Base-by-base conservation (phyloP, 2,113 vertebrate genomes). In the Lophius piscatorius region DNA sequence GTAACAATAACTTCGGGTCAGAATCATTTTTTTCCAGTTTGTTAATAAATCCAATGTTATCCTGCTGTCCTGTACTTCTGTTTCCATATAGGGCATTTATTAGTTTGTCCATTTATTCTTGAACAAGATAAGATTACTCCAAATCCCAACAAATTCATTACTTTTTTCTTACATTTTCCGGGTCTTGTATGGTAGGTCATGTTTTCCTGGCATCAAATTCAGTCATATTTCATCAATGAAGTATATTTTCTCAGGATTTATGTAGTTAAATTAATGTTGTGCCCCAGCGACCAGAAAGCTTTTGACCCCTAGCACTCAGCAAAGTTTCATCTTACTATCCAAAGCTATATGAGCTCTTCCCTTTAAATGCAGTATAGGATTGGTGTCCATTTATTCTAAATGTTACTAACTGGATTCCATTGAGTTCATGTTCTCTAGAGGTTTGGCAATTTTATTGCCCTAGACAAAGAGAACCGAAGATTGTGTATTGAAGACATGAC, bases 321-420 rank as follows among this genome's bases (percentile, higher is more conserved):
- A 75, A 80, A 80, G 62, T 80, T 80, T 78, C 18, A 62, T 82
- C 82, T 81, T 70, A 64, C 58, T 38, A 55, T 69, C 36, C 17
- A 9, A 18, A 18, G 49, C 66, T 26, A 33, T 21, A 35, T 35
- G 11, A 36, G 44, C 64, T 70, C 31, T 42, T 36, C 35, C 41
- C 24, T 23, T 56, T 63, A 54, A 83, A 63, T 49, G 48, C 59
- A 33, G 71, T 58, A 72, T 62, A 64, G 75, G 61, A 75, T 77
- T 66, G 70, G 61, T 71, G 44, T 51, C 75, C 40, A 52, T 64
- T 70, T 78, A 48, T 70, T 70, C 48, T 9, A 16, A 71, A 50
- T 44, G 29, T 18, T 38, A 52, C 57, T 79, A 62, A 67, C 23
- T 33, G 45, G 39, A 70, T 66, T n/a, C n/a, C n/a, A n/a, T n/a